phyloP scores from a whole-genome alignment of 2,113 vertebrate species.

The Rhinoptilus africanus region DNA sequence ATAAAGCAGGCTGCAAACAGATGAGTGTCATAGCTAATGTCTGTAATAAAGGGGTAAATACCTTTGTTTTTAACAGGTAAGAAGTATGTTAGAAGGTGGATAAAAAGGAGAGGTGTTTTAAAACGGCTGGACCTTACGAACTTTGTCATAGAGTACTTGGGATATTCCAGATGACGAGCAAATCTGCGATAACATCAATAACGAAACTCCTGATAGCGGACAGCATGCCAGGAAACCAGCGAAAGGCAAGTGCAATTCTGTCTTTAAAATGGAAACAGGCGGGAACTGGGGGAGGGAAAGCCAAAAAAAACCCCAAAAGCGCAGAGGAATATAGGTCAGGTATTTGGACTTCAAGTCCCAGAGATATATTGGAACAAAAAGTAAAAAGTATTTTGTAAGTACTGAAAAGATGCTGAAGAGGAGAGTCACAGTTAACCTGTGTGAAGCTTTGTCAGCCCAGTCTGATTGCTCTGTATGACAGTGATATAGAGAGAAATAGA shows the following conservation, averaged over 20 bases:
- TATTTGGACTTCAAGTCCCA: not conserved
- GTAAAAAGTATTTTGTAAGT: not conserved
- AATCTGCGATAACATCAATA: no score
- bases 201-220: not conserved
- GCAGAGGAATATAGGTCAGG: not conserved
- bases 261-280: not conserved
- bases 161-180: not conserved
- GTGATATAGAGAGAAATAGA: no score
- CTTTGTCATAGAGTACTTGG: not conserved
- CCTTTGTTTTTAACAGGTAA: not conserved
- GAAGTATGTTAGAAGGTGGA: not conserved
- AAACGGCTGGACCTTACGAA: not conserved
- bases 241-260: not conserved
- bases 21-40: not conserved
- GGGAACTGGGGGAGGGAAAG: no score
- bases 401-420: not conserved
- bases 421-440: not conserved
- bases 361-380: not conserved
- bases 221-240: not conserved
- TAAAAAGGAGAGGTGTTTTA: not conserved
- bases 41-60: not conserved
- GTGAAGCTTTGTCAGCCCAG: not conserved
- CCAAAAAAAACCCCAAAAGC: no score
- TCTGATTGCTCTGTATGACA: not conserved
- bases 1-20: not conserved